Evolutionary conservation across 1,140 invertebrate genomes (phyloP), one percentile per base, ranked within the genome.

Genomic region (Pseudobourletiella spinata): DNA sequence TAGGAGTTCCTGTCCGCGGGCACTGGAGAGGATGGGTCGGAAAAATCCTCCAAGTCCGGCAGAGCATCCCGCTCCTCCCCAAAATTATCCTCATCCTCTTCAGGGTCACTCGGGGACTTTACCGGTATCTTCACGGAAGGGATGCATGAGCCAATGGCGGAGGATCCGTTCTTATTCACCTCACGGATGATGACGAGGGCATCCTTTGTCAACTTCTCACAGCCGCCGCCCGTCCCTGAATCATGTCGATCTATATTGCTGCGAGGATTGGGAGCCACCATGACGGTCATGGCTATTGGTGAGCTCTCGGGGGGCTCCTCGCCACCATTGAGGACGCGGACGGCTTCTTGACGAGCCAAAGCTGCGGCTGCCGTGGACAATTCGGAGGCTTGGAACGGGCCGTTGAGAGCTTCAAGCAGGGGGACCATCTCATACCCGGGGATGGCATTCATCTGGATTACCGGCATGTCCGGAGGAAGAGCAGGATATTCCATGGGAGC

Each of bases 371-470:
- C 79, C 22, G 82, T 75, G 18, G 81, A 75, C 16, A 78, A 75
- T 35, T 75, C 75, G 64, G 84, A 79, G 1, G 82, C 77, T 22
- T 80, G 79, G 67, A 82, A 83, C 2, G 92, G 93, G 1, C 95
- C 95, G 80, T 99, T 99, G n/a, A 99, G 78, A 4, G 95, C 95
- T 78, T 99, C 96, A 59, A 98, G 89, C n/a, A 99, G 78, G 0
- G 94, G 91, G 44, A 98, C 87, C 20, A 91, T 85, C 78, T 97
- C 91, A 74, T 96, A 98, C 0, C 95, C 95, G 28, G 94, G 93
- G 71, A 96, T 87, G 74, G 90, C 89, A 74, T 91, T 86, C 64
- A 66, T 66, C 39, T 61, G 62, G 35, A 69, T 59, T 18, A 66
- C 76, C 78, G 83, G 75, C 68, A 72, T 57, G 68, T 81, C 80